These are phyloP conservation scores for Yponomeuta malinellus DNA, from an alignment of 2,888 invertebrate species.

Conservation along the genomic window DNA sequence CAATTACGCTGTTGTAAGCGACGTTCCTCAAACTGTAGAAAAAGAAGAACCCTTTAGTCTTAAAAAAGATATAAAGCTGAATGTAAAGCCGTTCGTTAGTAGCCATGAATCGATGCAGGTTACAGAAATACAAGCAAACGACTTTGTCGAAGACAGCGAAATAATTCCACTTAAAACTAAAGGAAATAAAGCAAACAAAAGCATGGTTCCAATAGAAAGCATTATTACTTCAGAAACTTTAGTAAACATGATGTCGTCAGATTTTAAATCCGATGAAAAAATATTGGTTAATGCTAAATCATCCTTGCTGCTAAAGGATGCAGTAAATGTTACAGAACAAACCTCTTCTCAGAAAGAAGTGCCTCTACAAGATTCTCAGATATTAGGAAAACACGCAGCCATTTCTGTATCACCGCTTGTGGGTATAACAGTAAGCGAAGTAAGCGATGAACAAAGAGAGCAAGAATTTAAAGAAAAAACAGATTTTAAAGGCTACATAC, in stretches of 20 bases:
- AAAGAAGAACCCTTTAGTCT: conserved; percentile 46
- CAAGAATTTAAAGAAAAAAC: conserved; percentile 62
- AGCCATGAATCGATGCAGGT: conserved; percentile 54
- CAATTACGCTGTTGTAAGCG: conserved; percentile 64
- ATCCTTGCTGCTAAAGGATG: conserved; percentile 78
- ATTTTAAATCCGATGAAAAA: conserved; percentile 49
- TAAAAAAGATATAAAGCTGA: conserved; percentile 37
- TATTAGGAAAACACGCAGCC: conserved; percentile 71
- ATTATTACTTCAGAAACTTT: conserved; percentile 76
- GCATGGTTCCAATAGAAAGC: conserved; percentile 48
- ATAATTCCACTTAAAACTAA: conserved; percentile 28
- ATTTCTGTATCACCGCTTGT: conserved; percentile 77
- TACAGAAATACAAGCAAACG: conserved; percentile 50
- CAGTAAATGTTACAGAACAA: conserved; percentile 79
- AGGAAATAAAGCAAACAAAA: conserved; percentile 36
- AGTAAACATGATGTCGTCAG: conserved; percentile 60
- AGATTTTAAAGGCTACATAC: conserved; percentile 67
- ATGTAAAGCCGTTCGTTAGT: conserved; percentile 43
- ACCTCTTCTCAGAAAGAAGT: conserved; percentile 77
- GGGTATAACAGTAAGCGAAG: conserved; percentile 79
- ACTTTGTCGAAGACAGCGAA: conserved; percentile 40
- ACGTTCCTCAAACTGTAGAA: conserved; percentile 51
- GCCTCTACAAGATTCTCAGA: conserved; percentile 62
- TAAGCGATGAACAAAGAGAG: conserved; percentile 78
- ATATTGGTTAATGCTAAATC: conserved; percentile 70